Conservation (phyloP, 2,113 vertebrate genomes). For the Oncorhynchus masou region DNA sequence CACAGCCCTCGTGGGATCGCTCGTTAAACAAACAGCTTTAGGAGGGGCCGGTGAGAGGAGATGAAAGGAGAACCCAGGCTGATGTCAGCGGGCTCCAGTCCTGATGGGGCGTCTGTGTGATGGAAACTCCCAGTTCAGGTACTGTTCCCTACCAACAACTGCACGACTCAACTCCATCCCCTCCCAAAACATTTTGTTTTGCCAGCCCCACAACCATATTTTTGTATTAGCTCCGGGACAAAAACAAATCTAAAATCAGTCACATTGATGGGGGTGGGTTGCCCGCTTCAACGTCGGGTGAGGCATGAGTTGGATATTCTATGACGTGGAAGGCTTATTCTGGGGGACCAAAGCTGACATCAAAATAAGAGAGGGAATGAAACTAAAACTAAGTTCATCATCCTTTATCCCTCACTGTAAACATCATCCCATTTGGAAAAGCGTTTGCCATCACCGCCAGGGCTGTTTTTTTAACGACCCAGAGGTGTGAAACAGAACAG, state of each 20-base stretch:
- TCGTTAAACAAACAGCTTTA: conserved; percentile 29
- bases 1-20: neutral
- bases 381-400: too few species aligned
- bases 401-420: neutral
- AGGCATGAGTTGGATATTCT: neutral
- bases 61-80: conserved; percentile 30
- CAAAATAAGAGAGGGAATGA: too few species aligned
- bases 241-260: neutral
- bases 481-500: neutral
- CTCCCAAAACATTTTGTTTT: conserved; percentile 16
- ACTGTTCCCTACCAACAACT: conserved; percentile 21
- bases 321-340: neutral
- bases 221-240: neutral
- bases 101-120: neutral
- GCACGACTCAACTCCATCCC: neutral
- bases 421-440: conserved; percentile 35
- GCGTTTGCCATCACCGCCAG: too few species aligned
- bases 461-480: neutral
- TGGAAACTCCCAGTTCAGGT: conserved; percentile 18
- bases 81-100: conserved; percentile 5
- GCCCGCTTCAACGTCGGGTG: neutral
- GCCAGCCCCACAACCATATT: neutral
- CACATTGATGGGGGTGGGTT: neutral
- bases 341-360: neutral
- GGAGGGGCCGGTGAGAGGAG: conserved; percentile 22